A percentile compares a stretch with the other conserved stretches of the same genome.
Conservation (phyloP, 2,888 invertebrate genomes). For the Gandaritis pyraliata region DNA sequence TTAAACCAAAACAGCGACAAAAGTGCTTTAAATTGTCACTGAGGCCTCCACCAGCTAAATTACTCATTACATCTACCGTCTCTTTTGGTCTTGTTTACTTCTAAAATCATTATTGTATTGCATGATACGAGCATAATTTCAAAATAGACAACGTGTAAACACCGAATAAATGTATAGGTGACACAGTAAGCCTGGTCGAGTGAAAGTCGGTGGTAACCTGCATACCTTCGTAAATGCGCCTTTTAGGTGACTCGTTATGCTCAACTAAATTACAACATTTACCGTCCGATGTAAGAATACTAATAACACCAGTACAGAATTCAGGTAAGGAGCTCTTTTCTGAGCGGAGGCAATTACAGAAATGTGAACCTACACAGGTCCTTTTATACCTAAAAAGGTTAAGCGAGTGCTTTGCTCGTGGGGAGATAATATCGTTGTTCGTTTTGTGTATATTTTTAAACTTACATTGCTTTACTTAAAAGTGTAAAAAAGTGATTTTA, state of each 20-base stretch:
- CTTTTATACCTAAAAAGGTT: constrained; percentile 25
- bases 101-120: no score
- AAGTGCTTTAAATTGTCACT: no score
- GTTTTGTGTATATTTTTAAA: constrained; percentile 19
- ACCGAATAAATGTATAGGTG: no score
- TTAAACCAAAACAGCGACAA: no score
- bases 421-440: constrained; percentile 28
- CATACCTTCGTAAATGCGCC: constrained; percentile 38
- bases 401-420: constrained; percentile 17
- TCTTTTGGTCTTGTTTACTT: no score
- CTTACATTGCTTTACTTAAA: background rate
- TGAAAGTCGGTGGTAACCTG: constrained; percentile 6
- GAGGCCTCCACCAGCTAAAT: no score
- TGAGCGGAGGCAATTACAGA: constrained; percentile 44
- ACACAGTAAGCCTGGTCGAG: background rate
- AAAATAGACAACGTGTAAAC: no score
- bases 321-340: constrained; percentile 46
- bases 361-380: constrained; percentile 33
- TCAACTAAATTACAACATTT: constrained; percentile 69
- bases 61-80: no score
- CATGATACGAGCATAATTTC: no score
- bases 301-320: constrained; percentile 51
- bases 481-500: no score
- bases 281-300: constrained; percentile 58
- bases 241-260: constrained; percentile 72